Evolutionary conservation across 2,888 invertebrate species (phyloP).

Genomic region (Caenorhabditis sulstoni): DNA sequence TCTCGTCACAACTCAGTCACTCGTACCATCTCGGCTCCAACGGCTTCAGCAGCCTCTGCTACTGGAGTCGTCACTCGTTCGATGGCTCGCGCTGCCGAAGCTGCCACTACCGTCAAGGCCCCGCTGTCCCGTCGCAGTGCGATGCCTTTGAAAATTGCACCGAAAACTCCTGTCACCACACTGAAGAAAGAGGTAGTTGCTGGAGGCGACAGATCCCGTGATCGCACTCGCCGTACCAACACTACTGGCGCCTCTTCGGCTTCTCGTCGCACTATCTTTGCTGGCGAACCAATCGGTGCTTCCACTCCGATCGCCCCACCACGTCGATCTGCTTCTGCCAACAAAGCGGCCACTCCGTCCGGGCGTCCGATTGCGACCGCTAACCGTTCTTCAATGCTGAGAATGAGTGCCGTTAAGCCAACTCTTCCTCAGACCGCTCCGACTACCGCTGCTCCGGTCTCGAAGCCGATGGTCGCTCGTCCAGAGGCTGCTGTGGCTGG

Average conservation of each 20-base stretch:
- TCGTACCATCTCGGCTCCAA: slow-evolving; percentile 24
- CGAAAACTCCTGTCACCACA: slow-evolving; percentile 31
- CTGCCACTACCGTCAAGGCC: slow-evolving; percentile 7
- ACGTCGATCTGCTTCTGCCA: slow-evolving; percentile 31
- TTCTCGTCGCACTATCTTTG: slow-evolving; percentile 28
- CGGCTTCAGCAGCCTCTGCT: background rate
- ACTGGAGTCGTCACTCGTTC: slow-evolving; percentile 49
- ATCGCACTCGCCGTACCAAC: slow-evolving; percentile 56
- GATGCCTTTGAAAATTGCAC: slow-evolving; percentile 41
- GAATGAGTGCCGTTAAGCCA: slow-evolving; percentile 37
- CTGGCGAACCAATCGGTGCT: background rate
- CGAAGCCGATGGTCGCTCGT: slow-evolving; percentile 3
- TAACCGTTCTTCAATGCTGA: slow-evolving; percentile 49
- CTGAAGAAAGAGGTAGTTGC: background rate
- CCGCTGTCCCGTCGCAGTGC: slow-evolving; percentile 47
- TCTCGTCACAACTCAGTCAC: slow-evolving; percentile 30
- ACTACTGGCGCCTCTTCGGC: slow-evolving; percentile 28
- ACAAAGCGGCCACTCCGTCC: slow-evolving; percentile 14
- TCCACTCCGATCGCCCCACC: slow-evolving; percentile 42
- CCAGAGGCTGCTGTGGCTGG: background rate
- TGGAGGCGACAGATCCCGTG: slow-evolving; percentile 43
- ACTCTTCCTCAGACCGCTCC: slow-evolving; percentile 10
- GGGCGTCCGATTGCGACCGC: slow-evolving; percentile 51
- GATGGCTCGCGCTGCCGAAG: slow-evolving; percentile 44
- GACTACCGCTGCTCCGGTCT: background rate